phyloP scores from a whole-genome alignment of 1,140 invertebrate genomes.

The Cylas formicarius region DNA sequence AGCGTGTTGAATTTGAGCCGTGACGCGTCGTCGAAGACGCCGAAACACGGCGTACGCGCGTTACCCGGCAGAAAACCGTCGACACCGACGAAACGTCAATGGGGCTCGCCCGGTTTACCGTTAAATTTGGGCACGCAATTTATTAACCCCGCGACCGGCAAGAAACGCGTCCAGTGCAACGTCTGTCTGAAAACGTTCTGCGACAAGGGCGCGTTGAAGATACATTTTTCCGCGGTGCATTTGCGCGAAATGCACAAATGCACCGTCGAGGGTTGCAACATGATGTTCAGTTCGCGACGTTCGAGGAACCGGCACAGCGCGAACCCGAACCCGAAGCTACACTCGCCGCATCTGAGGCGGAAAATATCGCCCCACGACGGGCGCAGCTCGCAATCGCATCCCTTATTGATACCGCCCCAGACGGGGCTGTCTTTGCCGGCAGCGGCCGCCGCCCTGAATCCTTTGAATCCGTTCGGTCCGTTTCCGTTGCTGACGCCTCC shows the following conservation, averaged over 20 bases:
- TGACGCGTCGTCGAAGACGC: constrained; percentile 43
- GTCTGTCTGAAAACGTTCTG: constrained; percentile 99
- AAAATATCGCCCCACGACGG: constrained; percentile 92
- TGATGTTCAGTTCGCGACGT: constrained; percentile 97
- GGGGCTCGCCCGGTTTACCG: constrained; percentile 74
- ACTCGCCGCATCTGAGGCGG: constrained; percentile 85
- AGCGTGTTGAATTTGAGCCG: constrained; percentile 63
- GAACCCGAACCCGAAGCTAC: constrained; percentile 97
- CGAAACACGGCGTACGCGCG: constrained; percentile 36
- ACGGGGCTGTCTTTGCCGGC: constrained; percentile 53
- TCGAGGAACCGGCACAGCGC: constrained; percentile 95
- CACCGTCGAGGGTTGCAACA: constrained; percentile 96
- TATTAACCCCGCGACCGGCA: constrained; percentile 85
- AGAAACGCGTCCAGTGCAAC: constrained; percentile 96
- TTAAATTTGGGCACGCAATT: constrained; percentile 82
- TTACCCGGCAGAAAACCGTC: constrained; percentile 61
- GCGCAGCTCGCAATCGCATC: constrained; percentile 76
- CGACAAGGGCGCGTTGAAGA: constrained; percentile 98
- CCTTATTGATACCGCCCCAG: constrained; percentile 66
- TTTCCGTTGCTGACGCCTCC: constrained; percentile 68
- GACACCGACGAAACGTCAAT: constrained; percentile 85
- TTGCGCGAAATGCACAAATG: constrained; percentile 99
- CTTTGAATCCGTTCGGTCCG: constrained; percentile 63
- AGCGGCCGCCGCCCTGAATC: constrained; percentile 52
- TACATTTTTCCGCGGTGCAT: constrained; percentile 98